Evolutionary conservation across 1,140 invertebrate species (phyloP).

Genomic region (Diachasma alloeum): DNA sequence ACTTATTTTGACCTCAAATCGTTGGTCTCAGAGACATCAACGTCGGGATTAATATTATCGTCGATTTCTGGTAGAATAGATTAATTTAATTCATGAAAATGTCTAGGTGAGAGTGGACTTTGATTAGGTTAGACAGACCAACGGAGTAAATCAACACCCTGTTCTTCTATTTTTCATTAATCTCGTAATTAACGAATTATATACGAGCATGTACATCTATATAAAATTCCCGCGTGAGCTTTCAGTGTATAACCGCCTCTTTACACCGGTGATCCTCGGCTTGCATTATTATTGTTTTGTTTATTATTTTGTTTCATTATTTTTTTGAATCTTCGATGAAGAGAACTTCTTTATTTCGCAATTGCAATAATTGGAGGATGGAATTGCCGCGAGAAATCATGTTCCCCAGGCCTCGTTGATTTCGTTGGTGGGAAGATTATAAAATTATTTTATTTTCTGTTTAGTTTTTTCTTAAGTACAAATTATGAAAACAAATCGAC

Average conservation of each 20-base stretch:
- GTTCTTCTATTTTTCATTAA: background rate
- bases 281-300: slow-evolving; percentile 3
- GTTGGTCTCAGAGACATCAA: background rate
- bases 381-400: background rate
- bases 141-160: background rate
- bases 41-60: background rate
- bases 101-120: background rate
- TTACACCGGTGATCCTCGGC: slow-evolving; percentile 9
- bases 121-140: background rate
- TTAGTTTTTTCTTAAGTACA: background rate
- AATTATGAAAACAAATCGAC: background rate
- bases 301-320: background rate
- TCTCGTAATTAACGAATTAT: background rate
- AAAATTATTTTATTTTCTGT: background rate
- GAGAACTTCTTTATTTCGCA: too few species aligned
- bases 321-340: background rate
- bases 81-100: slow-evolving; percentile 17
- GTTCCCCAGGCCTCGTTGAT: background rate
- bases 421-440: background rate
- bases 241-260: slow-evolving; percentile 9
- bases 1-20: background rate
- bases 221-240: slow-evolving; percentile 4
- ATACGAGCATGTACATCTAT: background rate
- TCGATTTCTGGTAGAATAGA: slow-evolving; percentile 25
- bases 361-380: too few species aligned